A percentile compares a stretch with the other conserved stretches of the same genome.
phyloP scores from a whole-genome alignment of 2,113 vertebrate genomes.

The Ia io region DNA sequence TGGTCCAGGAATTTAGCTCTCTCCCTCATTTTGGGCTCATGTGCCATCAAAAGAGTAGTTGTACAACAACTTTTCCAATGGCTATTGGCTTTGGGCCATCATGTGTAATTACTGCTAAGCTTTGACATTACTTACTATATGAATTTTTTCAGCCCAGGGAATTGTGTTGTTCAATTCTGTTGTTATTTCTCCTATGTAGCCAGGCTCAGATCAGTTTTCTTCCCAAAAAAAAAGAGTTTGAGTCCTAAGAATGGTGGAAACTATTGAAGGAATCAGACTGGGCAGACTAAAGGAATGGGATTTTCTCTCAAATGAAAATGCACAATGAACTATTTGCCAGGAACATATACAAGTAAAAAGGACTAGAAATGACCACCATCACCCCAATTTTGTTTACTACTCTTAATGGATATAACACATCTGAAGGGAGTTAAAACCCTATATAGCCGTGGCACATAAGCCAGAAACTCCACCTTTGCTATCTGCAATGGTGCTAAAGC shows the following conservation, averaged over 20 bases:
- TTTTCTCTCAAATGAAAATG: conserved; percentile 29
- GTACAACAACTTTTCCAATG: conserved; percentile 46
- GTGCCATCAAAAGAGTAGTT: conserved; percentile 20
- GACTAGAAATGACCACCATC: neutral
- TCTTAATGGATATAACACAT: neutral
- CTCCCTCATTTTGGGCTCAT: neutral
- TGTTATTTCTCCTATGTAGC: neutral
- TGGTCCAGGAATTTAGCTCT: neutral
- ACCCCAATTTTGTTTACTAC: neutral
- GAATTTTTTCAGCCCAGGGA: neutral
- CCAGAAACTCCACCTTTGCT: neutral
- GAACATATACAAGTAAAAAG: neutral
- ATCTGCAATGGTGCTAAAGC: neutral
- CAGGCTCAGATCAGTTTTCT: neutral
- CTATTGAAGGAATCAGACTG: neutral
- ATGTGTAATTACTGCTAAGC: neutral
- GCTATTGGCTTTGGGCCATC: neutral
- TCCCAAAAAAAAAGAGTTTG: neutral
- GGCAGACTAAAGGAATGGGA: neutral
- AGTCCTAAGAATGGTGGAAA: neutral
- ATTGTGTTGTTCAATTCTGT: neutral
- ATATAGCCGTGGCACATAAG: neutral
- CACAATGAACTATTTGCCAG: neutral
- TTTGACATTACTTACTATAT: neutral
- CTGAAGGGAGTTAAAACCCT: neutral